Evolutionary conservation across 2,797 vertebrate species (phyloP).

Genomic region (Triplophysa yarkandensis): DNA sequence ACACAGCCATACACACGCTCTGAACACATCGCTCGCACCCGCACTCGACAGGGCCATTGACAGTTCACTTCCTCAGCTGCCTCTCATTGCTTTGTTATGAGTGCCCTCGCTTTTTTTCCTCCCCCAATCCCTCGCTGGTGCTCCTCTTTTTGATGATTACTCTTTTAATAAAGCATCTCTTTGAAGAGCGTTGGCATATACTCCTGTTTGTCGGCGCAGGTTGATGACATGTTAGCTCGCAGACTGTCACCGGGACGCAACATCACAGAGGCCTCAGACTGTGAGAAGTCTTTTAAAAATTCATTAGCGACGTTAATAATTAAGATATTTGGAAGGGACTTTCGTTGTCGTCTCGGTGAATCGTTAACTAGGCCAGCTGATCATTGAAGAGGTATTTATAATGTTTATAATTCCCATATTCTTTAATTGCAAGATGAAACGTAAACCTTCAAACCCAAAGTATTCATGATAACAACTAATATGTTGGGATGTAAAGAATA

Average conservation of each 20-base stretch:
- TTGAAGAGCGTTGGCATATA: slow-evolving; percentile 39
- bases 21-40: slow-evolving; percentile 42
- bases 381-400: slow-evolving; percentile 2
- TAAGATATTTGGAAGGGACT: slow-evolving; percentile 38
- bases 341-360: background rate
- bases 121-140: slow-evolving; percentile 20
- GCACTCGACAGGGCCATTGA: slow-evolving; percentile 43
- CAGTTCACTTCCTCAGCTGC: slow-evolving; percentile 41
- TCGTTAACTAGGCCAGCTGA: slow-evolving; percentile 5
- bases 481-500: too few relatives aligned
- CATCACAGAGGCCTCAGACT: slow-evolving; percentile 40
- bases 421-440: background rate
- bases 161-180: slow-evolving; percentile 49
- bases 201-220: slow-evolving; percentile 17
- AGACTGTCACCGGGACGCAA: slow-evolving; percentile 25
- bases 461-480: too few relatives aligned
- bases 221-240: slow-evolving; percentile 41
- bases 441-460: too few relatives aligned
- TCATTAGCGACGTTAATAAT: slow-evolving; percentile 42
- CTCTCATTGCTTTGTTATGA: slow-evolving; percentile 56
- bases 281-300: slow-evolving; percentile 35
- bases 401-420: slow-evolving; percentile 12
- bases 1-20: slow-evolving; percentile 31
- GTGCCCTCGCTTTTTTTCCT: background rate
- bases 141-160: slow-evolving; percentile 46